Evolutionary conservation across 1,140 invertebrate genomes (phyloP), one percentile per base, ranked within the genome.

Genomic region (Orius insidiosus): DNA sequence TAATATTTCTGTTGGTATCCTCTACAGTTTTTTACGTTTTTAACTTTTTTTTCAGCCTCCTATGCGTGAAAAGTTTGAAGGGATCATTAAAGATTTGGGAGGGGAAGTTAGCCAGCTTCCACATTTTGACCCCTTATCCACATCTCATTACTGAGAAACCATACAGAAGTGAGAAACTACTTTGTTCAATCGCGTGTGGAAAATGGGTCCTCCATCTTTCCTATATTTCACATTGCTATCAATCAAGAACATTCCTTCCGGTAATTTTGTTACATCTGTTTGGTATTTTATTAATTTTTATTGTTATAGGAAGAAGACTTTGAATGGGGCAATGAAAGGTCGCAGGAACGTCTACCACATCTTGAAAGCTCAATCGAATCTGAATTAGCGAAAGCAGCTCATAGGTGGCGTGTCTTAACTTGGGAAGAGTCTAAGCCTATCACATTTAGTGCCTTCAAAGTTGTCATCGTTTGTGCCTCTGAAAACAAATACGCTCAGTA

Each of bases 121-220:
- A 37, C 24, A 14, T 32, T 46, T 49, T 10, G 41, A 49, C 11
- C 40, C 48, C 9, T 1, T 74, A 75, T 37, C 24, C 4, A 89
- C 87, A 94, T 63, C 60, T 92, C 6, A 61, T 94, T 16, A 78
- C 81, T 48, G 62, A 74, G 14, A 74, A 71, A 49, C 76, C 78
- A 0, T 68, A 71, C 10, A 72, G 84, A 51, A 89, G 84, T 59
- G 87, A 93, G 66, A 90, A 90, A 63, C 72, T 83, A 61, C 65
- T 93, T 2, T 75, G 76, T 2, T 78, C 77, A 52, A 74, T 93
- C 32, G 86, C 88, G 0, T 69, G 79, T 0, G 88, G 89, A 16
- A 83, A 85, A 57, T 92, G 85, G 86, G 68, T 93, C 2, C 59
- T 93, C 6, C 79, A 86, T 57, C 70, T 74, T 1, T 72, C 73